Evolutionary conservation across 2,797 vertebrate species (phyloP), one percentile per base, ranked within the genome.

Genomic region (Acipenser oxyrinchus): DNA sequence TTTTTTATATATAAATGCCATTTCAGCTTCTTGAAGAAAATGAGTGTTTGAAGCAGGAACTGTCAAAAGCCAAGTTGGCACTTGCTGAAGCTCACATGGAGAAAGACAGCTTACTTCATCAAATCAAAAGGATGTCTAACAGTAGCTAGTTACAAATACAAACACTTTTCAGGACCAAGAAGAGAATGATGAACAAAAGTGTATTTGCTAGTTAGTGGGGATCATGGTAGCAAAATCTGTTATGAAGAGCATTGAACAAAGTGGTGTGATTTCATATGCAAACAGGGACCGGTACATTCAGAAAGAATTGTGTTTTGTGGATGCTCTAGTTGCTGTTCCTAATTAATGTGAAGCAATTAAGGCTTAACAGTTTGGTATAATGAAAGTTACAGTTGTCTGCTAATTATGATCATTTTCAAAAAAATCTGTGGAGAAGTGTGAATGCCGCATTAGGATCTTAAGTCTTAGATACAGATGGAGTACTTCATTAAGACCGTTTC

Each of bases 41-140:
- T 69, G 95, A 98, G 82, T 95, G 88, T 86, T 83, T 99, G 70
- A 98, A 96, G 74, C 77, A 92, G 75, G 93, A 96, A 82, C 82
- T 99, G 73, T 96, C 95, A 74, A 91, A 91, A 80, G 86, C 93
- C 76, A 99, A 98, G 84, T 93, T 92, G 90, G 94, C 94, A 18
- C 90, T 99, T 72, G 96, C 95, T 0, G 96, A 98, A 74, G 90
- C 92, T 71, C 93, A 96, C 69, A 92, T 93, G 89, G 95, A 97
- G 83, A 95, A 94, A 76, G 96, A 99, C 78, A 89, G 89, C 6
- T 84, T 99, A 73, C 84, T 95, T 75, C 92, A 96, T 85, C 87
- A 67, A 23, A 87, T 98, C 68, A 97, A 92, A 88, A 93, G 69
- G 79, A 88, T 93, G 77, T 84, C 79, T 48, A 63, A 59, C 10